A percentile compares a stretch with the other conserved stretches of the same genome.
These are phyloP conservation scores for Platypus cylindrus DNA, from an alignment of 2,888 invertebrate genomes.

Conservation along the genomic window DNA sequence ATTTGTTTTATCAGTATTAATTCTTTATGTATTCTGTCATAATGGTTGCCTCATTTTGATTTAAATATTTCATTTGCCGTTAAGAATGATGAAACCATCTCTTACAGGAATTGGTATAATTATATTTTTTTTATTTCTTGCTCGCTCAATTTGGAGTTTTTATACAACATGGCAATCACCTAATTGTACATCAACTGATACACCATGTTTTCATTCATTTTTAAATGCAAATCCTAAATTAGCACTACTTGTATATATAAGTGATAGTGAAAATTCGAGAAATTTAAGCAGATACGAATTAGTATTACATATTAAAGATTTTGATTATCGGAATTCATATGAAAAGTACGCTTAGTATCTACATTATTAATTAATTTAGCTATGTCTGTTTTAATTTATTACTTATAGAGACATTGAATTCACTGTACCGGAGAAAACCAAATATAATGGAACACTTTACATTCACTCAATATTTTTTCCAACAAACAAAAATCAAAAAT, in stretches of 20 bases:
- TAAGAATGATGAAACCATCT: slow-evolving; percentile 11
- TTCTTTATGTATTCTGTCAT: too few species aligned
- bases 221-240: slow-evolving; percentile 53
- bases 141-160: slow-evolving; percentile 64
- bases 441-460: slow-evolving; percentile 73
- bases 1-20: too few species aligned
- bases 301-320: slow-evolving; percentile 47
- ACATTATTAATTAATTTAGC: slow-evolving; percentile 1
- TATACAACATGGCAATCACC: slow-evolving; percentile 60
- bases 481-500: slow-evolving; percentile 36
- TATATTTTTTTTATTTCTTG: slow-evolving; percentile 55
- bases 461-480: slow-evolving; percentile 62
- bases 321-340: slow-evolving; percentile 49
- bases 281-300: slow-evolving; percentile 44
- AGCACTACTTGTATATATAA: slow-evolving; percentile 57
- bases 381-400: background rate
- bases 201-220: slow-evolving; percentile 57
- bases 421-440: slow-evolving; percentile 57
- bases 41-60: too few species aligned
- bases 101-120: slow-evolving; percentile 22
- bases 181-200: slow-evolving; percentile 45
- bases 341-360: slow-evolving; percentile 34
- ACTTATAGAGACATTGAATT: slow-evolving; percentile 49
- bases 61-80: too few species aligned
- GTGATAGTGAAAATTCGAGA: slow-evolving; percentile 38